Percentiles rank a stretch among this genome's conserved stretches.
Evolutionary conservation across 2,888 invertebrate species (phyloP).

Genomic region (Melanotus villosus): DNA sequence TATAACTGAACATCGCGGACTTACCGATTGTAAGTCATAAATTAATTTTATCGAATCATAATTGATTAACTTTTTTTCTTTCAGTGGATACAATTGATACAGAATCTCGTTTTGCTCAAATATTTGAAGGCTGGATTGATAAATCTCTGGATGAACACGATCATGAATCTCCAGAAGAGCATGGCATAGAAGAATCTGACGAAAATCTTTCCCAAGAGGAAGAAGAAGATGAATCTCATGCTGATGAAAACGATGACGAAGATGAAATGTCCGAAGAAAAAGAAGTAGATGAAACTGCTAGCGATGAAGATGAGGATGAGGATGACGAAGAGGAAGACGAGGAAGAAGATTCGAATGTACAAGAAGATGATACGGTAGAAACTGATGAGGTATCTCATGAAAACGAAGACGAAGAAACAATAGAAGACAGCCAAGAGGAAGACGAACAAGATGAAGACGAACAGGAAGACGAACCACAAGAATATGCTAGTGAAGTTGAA

Average conservation of each 20-base stretch:
- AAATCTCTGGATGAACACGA: constrained; percentile 68
- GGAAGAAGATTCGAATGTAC: constrained; percentile 54
- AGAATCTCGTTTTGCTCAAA: constrained; percentile 81
- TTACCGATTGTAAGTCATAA: constrained; percentile 79
- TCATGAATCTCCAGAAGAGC: constrained; percentile 70
- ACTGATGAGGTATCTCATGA: constrained; percentile 50
- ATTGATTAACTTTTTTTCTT: neutral
- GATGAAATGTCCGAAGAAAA: constrained; percentile 56
- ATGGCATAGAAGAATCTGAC: constrained; percentile 66
- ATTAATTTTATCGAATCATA: neutral
- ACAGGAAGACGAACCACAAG: constrained; percentile 41
- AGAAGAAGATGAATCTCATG: constrained; percentile 62
- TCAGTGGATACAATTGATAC: constrained; percentile 74
- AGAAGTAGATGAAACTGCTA: constrained; percentile 55
- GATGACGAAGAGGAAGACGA: constrained; percentile 61
- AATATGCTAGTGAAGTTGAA: constrained; percentile 52
- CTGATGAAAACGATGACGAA: constrained; percentile 52
- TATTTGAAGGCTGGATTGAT: constrained; percentile 86
- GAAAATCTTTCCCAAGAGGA: constrained; percentile 61
- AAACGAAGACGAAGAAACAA: constrained; percentile 49
- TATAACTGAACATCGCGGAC: constrained; percentile 84
- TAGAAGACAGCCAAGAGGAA: constrained; percentile 51
- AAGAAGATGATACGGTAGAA: constrained; percentile 46
- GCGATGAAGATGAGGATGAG: constrained; percentile 57
- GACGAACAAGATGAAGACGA: constrained; percentile 39